Base-by-base conservation (phyloP, 2,888 invertebrate species). In the Caenorhabditis sinica region DNA sequence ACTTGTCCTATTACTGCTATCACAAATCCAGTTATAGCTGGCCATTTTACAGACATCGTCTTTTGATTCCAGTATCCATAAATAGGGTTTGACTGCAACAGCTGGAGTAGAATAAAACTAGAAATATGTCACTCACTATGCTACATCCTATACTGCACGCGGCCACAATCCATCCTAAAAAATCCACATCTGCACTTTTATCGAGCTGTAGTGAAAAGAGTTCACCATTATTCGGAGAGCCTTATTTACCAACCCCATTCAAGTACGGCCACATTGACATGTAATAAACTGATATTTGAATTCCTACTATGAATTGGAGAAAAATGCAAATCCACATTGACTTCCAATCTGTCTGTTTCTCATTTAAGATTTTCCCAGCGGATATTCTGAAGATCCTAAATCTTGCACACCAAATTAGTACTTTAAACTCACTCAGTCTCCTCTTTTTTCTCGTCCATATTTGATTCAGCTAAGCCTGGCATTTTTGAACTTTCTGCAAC, bases 201-300 rank as follows among this genome's bases (percentile, higher is more conserved):
- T 88, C 88, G 9, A 88, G 74, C 88, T 88, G 82, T 73, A 87
- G n/a, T n/a, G n/a, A 81, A 28, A 6, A 25, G 20, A 17, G 23
- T 17, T 1, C 13, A 5, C 20, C n/a, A n/a, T 51, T 1, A 9
- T 0, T 20, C 36, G 2, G 9, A 33, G 30, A 23, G 5, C 33
- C 13, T 2, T 11, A 40, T 13, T 40, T n/a, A n/a, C 56, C 25
- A n/a, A 69, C 69, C 17, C 85, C 83, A 61, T 73, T 80, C 61
- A 87, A 83, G 68, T 82, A 87, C 3, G 87, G 87, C 87, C 87
- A 87, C 86, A 87, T 85, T 15, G 83, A 83, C 81, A 85, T 87
- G 65, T 82, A 86, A 45, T 85, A 87, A 0, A 86, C 86, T 33
- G 83, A 87, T 17, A 86, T 82, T 36, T 86, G 86, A 75, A 86